Base-by-base conservation (phyloP, 2,113 vertebrate species). In the Cromileptes altivelis region DNA sequence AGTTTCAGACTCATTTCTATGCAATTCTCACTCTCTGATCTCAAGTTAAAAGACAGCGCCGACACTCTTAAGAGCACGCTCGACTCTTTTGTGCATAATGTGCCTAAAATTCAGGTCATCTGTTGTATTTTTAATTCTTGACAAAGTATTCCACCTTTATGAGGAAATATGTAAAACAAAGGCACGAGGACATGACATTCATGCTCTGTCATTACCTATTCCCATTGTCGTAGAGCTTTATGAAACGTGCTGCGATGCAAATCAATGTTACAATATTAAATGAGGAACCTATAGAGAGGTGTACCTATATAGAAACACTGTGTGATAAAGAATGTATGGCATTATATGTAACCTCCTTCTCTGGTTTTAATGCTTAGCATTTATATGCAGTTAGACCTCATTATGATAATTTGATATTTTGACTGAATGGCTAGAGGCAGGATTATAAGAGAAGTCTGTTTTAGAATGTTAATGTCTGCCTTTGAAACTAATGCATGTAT, bases 391-490 rank as follows among this genome's bases (percentile, higher is more conserved):
- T 95, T 95, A 94, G 91, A 93, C 83, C 93, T 96, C 89, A 93
- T 96, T 96, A 96, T 95, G 95, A 94, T 96, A 95, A 96, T 96
- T 94, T 96, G 87, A 95, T 94, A 95, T 95, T 96, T 95, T 92
- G 91, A 93, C 89, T 93, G 92, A 79, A 94, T 94, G 84, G 91
- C 94, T 93, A 53, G 85, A 91, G 94, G 95, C 93, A 80, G 92
- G 91, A 94, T 94, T 92, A 92, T 91, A 88, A 85, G 71, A 82
- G 84, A 77, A 91, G 82, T 91, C 90, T 87, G 89, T 93, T 93
- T 94, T 82, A 89, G 88, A 95, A 95, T 94, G 90, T 90, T 95
- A 93, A 94, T 95, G 91, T 82, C 77, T 77, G 88, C 90, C 91
- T 95, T 94, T 92, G 93, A 93, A 94, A 94, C 84, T 91, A 90